Conservation (phyloP, 2,113 vertebrate species). For the Syngnathus scovelli region DNA sequence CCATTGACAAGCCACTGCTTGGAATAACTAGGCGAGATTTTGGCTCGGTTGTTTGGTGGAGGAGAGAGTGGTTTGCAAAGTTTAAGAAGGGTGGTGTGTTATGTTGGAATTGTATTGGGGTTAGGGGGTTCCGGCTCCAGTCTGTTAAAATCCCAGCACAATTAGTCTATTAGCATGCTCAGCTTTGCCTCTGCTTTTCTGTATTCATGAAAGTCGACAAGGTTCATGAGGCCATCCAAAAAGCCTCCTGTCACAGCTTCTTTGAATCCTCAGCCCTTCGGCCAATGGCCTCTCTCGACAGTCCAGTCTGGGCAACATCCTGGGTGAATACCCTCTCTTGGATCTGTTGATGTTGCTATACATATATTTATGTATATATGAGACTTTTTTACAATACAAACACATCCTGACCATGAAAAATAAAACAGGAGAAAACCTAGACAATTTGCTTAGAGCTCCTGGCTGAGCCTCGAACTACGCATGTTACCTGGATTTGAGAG, state of each 20-base stretch:
- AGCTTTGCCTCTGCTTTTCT: constrained; percentile 62
- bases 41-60: constrained; percentile 23
- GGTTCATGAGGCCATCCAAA: constrained; percentile 61
- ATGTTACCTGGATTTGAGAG: background rate
- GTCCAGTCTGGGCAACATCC: constrained; percentile 44
- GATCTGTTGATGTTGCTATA: background rate
- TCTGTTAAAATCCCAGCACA: constrained; percentile 58
- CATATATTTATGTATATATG: background rate
- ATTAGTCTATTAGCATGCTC: constrained; percentile 71
- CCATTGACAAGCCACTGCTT: constrained; percentile 39
- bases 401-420: too few relatives aligned
- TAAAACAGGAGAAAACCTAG: too few relatives aligned
- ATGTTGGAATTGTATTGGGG: background rate
- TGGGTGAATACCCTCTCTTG: constrained; percentile 25
- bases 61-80: constrained; percentile 13
- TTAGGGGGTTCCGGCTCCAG: constrained; percentile 37
- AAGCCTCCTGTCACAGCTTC: constrained; percentile 59
- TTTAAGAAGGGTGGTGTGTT: constrained; percentile 25
- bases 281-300: constrained; percentile 32
- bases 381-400: background rate
- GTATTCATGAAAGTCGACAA: constrained; percentile 63
- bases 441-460: too few relatives aligned
- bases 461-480: too few relatives aligned
- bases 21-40: constrained; percentile 38
- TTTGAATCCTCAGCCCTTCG: constrained; percentile 51